Conservation (phyloP, 2,113 vertebrate species). For the Brevimyrus niger region DNA sequence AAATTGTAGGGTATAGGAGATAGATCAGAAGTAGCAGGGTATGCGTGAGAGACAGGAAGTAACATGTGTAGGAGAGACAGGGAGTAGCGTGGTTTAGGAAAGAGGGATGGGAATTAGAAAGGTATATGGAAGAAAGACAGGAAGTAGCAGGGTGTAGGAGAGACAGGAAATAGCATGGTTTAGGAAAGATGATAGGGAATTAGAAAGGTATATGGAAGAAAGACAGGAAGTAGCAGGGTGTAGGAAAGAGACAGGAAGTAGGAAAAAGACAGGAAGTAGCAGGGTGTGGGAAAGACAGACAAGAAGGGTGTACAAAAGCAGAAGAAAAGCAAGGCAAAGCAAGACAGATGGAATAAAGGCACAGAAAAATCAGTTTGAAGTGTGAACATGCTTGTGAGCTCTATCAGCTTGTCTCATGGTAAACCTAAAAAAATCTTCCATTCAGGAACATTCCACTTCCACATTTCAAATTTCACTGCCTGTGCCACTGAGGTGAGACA, state of each 20-base stretch:
- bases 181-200: neutral
- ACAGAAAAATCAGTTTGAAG: neutral
- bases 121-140: neutral
- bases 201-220: neutral
- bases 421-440: neutral
- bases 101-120: neutral
- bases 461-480: neutral
- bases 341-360: neutral
- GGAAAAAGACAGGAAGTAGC: neutral
- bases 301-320: too few relatives aligned
- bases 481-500: neutral
- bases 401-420: neutral
- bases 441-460: neutral
- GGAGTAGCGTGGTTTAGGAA: neutral
- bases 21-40: conserved; percentile 14
- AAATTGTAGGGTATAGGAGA: neutral
- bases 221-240: neutral
- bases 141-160: too few relatives aligned
- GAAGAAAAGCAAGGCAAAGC: neutral
- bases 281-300: neutral
- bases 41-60: neutral
- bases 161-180: neutral
- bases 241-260: neutral
- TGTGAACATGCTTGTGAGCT: neutral
- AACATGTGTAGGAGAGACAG: neutral